Percentiles rank a stretch among this genome's conserved stretches.
These are phyloP conservation scores for Mesitornis unicolor DNA, from an alignment of 2,113 vertebrate genomes.

Conservation along the genomic window DNA sequence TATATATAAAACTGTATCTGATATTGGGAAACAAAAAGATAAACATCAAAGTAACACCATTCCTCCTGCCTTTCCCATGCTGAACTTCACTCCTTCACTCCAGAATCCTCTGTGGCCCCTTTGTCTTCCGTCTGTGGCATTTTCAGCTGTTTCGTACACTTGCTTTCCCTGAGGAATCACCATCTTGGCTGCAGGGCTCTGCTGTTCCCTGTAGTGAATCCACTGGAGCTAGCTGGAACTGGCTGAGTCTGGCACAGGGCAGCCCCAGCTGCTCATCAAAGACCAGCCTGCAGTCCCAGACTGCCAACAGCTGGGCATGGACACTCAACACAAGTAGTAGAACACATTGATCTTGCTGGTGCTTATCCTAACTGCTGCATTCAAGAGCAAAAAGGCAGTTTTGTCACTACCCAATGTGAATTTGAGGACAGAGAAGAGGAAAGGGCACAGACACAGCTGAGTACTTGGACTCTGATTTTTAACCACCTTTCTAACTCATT, in stretches of 20 bases:
- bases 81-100: background rate
- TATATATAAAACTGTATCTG: too few relatives aligned
- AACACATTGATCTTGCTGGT: background rate
- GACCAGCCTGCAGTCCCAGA: background rate
- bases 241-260: rapidly evolving
- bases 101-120: background rate
- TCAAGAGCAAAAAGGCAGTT: background rate
- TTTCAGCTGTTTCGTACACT: background rate
- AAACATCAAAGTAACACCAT: background rate
- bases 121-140: background rate
- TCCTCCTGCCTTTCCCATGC: background rate
- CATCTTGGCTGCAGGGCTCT: background rate
- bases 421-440: background rate
- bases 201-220: rapidly evolving
- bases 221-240: rapidly evolving
- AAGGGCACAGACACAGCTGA: background rate
- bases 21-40: background rate
- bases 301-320: background rate
- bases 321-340: too few relatives aligned
- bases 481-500: background rate
- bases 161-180: rapidly evolving
- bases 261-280: background rate
- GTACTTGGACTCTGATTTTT: background rate
- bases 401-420: background rate
- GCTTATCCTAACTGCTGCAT: background rate